Base-by-base conservation (phyloP, 2,888 invertebrate species). In the Pollenia griseotomentosa region DNA sequence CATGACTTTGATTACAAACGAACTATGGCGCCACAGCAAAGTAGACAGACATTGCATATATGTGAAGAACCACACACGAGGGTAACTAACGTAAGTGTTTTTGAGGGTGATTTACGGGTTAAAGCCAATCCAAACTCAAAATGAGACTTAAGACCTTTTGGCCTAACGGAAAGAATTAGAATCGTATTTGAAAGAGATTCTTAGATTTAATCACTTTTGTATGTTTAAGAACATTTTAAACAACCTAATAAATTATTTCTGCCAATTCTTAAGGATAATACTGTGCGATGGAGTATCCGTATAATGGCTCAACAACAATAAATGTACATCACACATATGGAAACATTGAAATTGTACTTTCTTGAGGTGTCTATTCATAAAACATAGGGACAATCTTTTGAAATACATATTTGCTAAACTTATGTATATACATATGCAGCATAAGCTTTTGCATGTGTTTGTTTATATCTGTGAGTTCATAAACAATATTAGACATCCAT, bases 321-420 rank as follows among this genome's bases (percentile, higher is more conserved):
- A 55, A 73, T 5, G 1, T 23, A 19, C 9, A 71, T 44, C 33
- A 61, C n/a, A 12, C 16, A 1, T 57, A 55, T 1, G 14, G 0
- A 44, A 19, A 5, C 55, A 14, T 65, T 11, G 42, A 68, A 19
- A 77, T 55, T 53, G 61, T 70, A 57, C 44, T 83, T 44, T 44
- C 70, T 70, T 70, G 51, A n/a, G 61, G 19, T 71, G 14, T 70
- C 63, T 71, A 55, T 63, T 61, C 44, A 71, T 80, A 77, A 57
- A 46, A 75, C 14, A 83, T 55, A 70, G 70, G 63, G 55, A 55
- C 48, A 83, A 77, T 70, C 75, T 75, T 82, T 75, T 11, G 70
- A 71, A 68, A 77, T 77, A 14, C 71, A 71, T 83, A 63, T 57
- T 63, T 48, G 48, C 40, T 65, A 77, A 44, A 48, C 71, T 33